Conservation (phyloP, 2,113 vertebrate species). For the Corydoras maculifer region DNA sequence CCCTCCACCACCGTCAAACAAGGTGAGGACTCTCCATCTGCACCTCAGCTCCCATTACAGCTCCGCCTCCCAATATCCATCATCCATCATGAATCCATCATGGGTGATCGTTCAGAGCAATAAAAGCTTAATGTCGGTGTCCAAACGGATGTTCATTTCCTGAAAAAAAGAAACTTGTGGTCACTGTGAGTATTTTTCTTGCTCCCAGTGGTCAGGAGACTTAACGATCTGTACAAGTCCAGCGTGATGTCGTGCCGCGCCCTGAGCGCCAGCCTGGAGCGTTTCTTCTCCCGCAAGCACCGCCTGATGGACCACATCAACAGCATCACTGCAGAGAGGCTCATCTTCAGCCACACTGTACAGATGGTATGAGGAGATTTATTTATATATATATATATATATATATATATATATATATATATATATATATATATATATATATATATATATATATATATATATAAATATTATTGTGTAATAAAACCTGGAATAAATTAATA, state of each 20-base stretch:
- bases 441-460: too few species aligned
- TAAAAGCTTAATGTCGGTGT: too few species aligned
- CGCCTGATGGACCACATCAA: conserved; percentile 89
- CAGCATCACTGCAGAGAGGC: conserved; percentile 85
- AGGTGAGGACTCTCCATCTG: conserved; percentile 59
- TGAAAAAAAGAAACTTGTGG: too few species aligned
- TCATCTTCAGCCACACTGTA: conserved; percentile 90
- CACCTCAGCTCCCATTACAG: not conserved
- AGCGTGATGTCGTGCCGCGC: conserved; percentile 83
- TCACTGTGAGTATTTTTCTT: not conserved
- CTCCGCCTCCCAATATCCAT: not conserved
- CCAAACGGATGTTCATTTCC: too few species aligned
- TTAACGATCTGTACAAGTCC: conserved; percentile 90
- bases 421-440: too few species aligned
- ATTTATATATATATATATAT: too few species aligned
- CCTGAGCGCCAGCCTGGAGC: conserved; percentile 81
- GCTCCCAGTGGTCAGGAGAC: conserved; percentile 75
- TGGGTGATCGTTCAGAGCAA: too few species aligned
- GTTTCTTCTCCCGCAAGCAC: conserved; percentile 89
- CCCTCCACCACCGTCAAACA: conserved; percentile 90
- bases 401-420: too few species aligned
- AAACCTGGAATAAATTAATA: not conserved
- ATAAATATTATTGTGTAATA: not conserved
- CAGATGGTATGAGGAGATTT: conserved; percentile 74
- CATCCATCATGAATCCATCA: too few species aligned